Evolutionary conservation across 2,888 invertebrate species (phyloP).

Genomic region (Ornithoptera priamus): DNA sequence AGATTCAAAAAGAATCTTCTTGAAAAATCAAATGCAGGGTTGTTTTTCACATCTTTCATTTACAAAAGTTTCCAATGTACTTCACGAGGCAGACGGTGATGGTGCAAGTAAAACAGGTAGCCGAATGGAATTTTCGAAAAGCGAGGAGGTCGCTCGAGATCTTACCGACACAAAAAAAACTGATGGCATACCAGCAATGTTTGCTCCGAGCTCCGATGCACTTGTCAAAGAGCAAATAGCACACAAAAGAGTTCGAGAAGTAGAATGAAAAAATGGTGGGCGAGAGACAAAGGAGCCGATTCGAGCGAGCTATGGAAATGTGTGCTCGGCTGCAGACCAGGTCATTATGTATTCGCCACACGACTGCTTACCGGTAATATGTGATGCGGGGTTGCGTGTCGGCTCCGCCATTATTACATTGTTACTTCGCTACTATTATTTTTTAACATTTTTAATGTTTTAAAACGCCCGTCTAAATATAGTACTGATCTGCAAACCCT

Average conservation of each 20-base stretch:
- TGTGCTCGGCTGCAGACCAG: constrained; percentile 43
- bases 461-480: too few species aligned
- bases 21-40: too few species aligned
- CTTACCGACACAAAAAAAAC: constrained; percentile 43
- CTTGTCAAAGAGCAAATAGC: constrained; percentile 74
- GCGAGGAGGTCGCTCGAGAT: constrained; percentile 8
- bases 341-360: constrained; percentile 68
- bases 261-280: constrained; percentile 61
- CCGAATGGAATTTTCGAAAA: constrained; percentile 35
- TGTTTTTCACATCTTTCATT: too few species aligned
- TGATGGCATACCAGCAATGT: constrained; percentile 55
- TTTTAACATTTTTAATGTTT: constrained; percentile 4
- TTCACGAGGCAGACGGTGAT: too few species aligned
- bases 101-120: constrained; percentile 33
- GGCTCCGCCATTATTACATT: constrained; percentile 10
- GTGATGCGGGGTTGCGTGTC: constrained; percentile 42
- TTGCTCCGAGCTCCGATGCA: constrained; percentile 64
- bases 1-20: too few species aligned
- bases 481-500: too few species aligned
- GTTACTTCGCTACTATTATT: constrained; percentile 18
- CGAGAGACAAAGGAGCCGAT: constrained; percentile 63
- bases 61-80: too few species aligned
- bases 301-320: constrained; percentile 59
- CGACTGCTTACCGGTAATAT: constrained; percentile 51
- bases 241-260: constrained; percentile 57